Percentiles rank a stretch among this genome's conserved stretches.
Evolutionary conservation across 2,113 vertebrate species (phyloP).

Genomic region (Eubucco bourcierii): DNA sequence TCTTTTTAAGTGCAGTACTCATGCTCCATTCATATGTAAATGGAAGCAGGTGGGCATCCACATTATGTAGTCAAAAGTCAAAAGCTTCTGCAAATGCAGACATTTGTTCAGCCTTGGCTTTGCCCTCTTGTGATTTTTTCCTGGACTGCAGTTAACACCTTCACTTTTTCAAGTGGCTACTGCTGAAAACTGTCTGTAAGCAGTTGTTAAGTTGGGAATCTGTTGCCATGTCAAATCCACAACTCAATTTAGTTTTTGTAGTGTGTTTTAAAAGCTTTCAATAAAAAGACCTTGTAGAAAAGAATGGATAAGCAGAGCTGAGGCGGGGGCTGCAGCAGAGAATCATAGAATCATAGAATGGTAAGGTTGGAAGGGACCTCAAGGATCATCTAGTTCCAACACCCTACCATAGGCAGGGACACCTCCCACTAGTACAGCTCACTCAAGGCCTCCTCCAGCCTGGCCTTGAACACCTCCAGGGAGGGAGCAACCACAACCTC

Average conservation of each 20-base stretch:
- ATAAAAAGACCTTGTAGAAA: background rate
- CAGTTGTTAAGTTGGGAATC: background rate
- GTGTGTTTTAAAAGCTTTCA: background rate
- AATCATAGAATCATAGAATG: too few relatives aligned
- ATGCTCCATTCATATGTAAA: background rate
- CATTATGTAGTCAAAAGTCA: background rate
- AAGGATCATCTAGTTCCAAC: too few relatives aligned
- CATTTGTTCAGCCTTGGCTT: background rate
- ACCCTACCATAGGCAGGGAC: too few relatives aligned
- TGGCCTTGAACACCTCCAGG: too few relatives aligned
- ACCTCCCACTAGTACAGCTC: too few relatives aligned
- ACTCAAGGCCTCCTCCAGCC: too few relatives aligned
- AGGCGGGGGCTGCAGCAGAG: background rate
- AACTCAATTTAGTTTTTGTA: background rate
- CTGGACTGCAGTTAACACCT: background rate
- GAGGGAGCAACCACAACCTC: too few relatives aligned
- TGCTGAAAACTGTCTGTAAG: background rate
- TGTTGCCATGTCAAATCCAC: background rate
- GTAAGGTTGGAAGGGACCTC: too few relatives aligned
- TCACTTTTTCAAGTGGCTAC: background rate
- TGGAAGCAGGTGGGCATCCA: background rate
- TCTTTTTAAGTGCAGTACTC: background rate
- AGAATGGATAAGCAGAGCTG: background rate
- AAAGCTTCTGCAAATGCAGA: background rate
- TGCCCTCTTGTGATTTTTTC: background rate